Percentiles rank a stretch among this genome's conserved stretches.
Evolutionary conservation across 2,888 invertebrate species (phyloP).

Genomic region (Hyles lineata): DNA sequence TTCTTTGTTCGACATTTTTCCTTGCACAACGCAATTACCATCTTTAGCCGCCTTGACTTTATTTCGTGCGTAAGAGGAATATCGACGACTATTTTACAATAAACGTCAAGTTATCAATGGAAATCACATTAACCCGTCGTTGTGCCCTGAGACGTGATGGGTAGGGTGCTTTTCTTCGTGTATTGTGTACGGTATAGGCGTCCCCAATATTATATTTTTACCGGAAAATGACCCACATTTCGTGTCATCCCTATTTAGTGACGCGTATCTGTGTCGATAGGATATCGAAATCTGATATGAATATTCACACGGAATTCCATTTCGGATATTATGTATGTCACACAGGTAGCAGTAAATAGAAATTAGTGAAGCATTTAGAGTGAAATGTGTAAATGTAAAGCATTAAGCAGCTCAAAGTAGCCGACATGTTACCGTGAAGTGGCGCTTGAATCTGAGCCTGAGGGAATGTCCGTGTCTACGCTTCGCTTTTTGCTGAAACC

Average conservation of each 20-base stretch:
- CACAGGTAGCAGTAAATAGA: neutral
- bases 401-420: constrained; percentile 38
- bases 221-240: neutral
- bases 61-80: no score
- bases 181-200: constrained; percentile 4
- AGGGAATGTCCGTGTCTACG: constrained; percentile 56
- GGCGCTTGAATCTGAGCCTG: constrained; percentile 50
- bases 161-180: neutral
- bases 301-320: neutral
- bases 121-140: constrained; percentile 5
- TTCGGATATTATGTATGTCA: neutral
- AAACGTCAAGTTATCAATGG: neutral
- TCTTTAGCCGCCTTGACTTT: neutral
- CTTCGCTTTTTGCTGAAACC: constrained; percentile 60
- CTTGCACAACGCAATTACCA: constrained; percentile 34
- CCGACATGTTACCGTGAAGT: constrained; percentile 50
- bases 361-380: constrained; percentile 8
- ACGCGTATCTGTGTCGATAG: neutral
- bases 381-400: constrained; percentile 9
- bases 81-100: neutral
- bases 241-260: neutral
- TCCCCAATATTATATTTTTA: constrained; percentile 5
- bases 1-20: constrained; percentile 47
- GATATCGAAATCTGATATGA: constrained; percentile 5
- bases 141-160: constrained; percentile 1